A percentile compares a stretch with the other conserved stretches of the same genome.
These are phyloP conservation scores for Lycaena phlaeas DNA, from an alignment of 2,888 invertebrate genomes.

Conservation along the genomic window DNA sequence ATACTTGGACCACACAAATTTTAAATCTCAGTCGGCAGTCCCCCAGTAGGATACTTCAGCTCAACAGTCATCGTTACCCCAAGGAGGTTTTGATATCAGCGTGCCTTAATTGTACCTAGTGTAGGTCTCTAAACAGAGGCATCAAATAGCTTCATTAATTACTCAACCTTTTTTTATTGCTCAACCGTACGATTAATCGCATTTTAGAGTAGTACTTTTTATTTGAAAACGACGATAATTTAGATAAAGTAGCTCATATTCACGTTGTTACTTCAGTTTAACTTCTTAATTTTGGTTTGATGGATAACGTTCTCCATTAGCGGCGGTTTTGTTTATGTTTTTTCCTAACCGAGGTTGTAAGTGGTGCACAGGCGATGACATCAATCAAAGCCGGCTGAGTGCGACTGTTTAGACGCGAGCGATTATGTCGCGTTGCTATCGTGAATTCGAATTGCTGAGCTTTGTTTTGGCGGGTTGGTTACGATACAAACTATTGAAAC, in stretches of 20 bases:
- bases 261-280: slow-evolving; percentile 28
- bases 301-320: slow-evolving; percentile 59
- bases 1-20: slow-evolving; percentile 24
- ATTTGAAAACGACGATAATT: slow-evolving; percentile 40
- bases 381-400: slow-evolving; percentile 39
- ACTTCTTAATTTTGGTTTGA: slow-evolving; percentile 55
- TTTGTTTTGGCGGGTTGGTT: too few species aligned
- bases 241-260: slow-evolving; percentile 35
- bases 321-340: slow-evolving; percentile 51
- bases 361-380: slow-evolving; percentile 48
- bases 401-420: slow-evolving; percentile 13
- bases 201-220: slow-evolving; percentile 26
- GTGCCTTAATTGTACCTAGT: slow-evolving; percentile 46
- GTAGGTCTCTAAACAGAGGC: slow-evolving; percentile 24
- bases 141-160: slow-evolving; percentile 16
- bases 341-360: slow-evolving; percentile 40
- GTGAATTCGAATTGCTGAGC: too few species aligned
- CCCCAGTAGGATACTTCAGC: slow-evolving; percentile 43
- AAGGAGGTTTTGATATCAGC: slow-evolving; percentile 29
- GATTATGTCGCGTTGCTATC: slow-evolving; percentile 14
- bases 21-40: slow-evolving; percentile 30
- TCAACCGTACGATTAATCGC: slow-evolving; percentile 12
- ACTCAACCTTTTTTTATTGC: slow-evolving; percentile 19
- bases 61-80: slow-evolving; percentile 50
- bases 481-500: too few species aligned